Conservation (phyloP, 2,888 invertebrate genomes). For the Aphidoletes aphidimyza region DNA sequence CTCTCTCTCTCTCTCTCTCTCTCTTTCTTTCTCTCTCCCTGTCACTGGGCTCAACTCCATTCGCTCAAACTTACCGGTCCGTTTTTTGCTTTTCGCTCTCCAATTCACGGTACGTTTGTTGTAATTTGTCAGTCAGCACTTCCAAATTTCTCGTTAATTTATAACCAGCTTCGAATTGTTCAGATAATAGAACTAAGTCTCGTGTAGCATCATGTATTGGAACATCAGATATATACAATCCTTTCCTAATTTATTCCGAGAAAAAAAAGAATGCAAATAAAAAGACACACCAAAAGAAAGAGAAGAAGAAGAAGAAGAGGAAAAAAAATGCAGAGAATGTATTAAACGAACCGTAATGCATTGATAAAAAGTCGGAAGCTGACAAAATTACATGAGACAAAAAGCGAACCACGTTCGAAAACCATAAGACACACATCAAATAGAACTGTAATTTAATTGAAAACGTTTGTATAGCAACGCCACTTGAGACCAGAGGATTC, state of each 20-base stretch:
- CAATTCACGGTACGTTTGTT: slow-evolving; percentile 92
- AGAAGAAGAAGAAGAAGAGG: background rate
- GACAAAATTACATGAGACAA: background rate
- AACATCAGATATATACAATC: slow-evolving; percentile 92
- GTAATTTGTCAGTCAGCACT: slow-evolving; percentile 92
- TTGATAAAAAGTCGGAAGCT: background rate
- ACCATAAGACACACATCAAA: slow-evolving; percentile 23
- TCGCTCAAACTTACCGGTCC: slow-evolving; percentile 76
- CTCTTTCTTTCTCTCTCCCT: too few relatives aligned
- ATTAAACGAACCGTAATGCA: background rate
- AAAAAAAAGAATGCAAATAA: too few relatives aligned
- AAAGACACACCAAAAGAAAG: background rate
- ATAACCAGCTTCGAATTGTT: slow-evolving; percentile 97
- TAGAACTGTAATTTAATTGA: background rate
- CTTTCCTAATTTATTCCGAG: slow-evolving; percentile 72
- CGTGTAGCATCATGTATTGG: slow-evolving; percentile 95
- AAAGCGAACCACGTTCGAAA: background rate
- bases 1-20: too few relatives aligned
- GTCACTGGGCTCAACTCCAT: too few relatives aligned
- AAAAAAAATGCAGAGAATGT: background rate
- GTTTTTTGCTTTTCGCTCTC: slow-evolving; percentile 96
- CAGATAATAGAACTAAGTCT: slow-evolving; percentile 93
- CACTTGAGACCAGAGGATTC: background rate
- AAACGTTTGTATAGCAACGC: slow-evolving; percentile 1
- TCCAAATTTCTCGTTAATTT: slow-evolving; percentile 93